phyloP scores from a whole-genome alignment of 2,113 vertebrate species.

The Cheilinus undulatus region DNA sequence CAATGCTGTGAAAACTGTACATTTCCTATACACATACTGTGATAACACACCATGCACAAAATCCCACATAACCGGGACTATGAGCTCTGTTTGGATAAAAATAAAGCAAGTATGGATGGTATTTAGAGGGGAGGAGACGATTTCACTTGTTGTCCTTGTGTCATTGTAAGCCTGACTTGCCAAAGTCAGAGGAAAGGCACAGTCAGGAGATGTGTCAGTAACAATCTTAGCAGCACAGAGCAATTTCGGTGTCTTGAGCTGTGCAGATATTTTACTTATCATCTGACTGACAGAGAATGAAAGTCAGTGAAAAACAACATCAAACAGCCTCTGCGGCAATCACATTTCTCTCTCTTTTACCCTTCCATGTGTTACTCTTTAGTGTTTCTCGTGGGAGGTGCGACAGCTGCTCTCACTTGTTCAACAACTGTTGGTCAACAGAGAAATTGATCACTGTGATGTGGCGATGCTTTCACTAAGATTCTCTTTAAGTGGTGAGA shows the following conservation, averaged over 20 bases:
- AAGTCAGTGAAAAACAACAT: constrained; percentile 8
- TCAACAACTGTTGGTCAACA: constrained; percentile 3
- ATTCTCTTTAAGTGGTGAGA: background rate
- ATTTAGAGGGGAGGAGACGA: background rate
- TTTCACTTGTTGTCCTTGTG: constrained; percentile 16
- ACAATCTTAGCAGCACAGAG: background rate
- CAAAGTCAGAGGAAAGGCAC: constrained; percentile 32
- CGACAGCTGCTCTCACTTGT: background rate
- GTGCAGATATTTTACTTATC: constrained; percentile 18
- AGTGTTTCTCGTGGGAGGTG: background rate
- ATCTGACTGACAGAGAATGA: constrained; percentile 9
- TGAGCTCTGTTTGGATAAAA: background rate
- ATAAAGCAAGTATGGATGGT: background rate
- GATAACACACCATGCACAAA: too few relatives aligned
- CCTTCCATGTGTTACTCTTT: background rate
- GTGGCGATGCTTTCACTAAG: background rate
- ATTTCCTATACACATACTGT: too few relatives aligned
- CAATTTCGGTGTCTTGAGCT: constrained; percentile 9
- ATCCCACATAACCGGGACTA: background rate
- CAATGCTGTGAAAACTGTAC: too few relatives aligned
- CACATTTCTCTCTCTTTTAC: background rate
- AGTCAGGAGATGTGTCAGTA: constrained; percentile 17
- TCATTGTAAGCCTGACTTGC: constrained; percentile 18
- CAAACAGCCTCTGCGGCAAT: background rate
- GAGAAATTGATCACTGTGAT: background rate